These are phyloP conservation scores for Sarotherodon lohbergeri DNA, from an alignment of 2,113 vertebrate genomes.

Conservation along the genomic window DNA sequence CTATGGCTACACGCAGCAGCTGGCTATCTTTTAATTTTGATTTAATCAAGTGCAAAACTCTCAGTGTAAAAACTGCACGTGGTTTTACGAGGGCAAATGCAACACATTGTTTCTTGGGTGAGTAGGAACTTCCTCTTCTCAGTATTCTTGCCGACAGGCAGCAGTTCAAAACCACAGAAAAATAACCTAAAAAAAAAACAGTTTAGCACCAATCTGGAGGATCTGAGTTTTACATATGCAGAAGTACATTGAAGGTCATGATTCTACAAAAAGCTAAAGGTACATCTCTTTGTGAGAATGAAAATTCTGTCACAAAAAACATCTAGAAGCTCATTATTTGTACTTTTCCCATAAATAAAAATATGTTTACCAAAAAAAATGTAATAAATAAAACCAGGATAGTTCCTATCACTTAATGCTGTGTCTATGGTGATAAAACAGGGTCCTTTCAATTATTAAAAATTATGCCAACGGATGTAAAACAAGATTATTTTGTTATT, in stretches of 20 bases:
- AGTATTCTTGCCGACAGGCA: fast-evolving
- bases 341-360: background rate
- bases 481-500: background rate
- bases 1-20: background rate
- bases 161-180: background rate
- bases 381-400: background rate
- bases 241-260: background rate
- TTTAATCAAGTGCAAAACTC: background rate
- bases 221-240: background rate
- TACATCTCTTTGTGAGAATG: background rate
- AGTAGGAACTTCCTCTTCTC: background rate
- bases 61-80: background rate
- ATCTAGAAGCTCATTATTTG: background rate
- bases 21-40: background rate
- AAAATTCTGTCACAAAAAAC: background rate
- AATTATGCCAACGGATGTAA: background rate
- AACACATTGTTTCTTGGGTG: background rate
- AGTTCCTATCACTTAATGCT: background rate
- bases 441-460: background rate
- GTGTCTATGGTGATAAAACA: background rate
- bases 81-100: background rate
- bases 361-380: background rate
- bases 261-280: background rate
- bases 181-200: fast-evolving
- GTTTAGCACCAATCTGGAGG: background rate